Percentiles rank a stretch among this genome's conserved stretches.
Evolutionary conservation across 64 coral and sea anemone species (phyloP).

Genomic region (Montipora sp.): DNA sequence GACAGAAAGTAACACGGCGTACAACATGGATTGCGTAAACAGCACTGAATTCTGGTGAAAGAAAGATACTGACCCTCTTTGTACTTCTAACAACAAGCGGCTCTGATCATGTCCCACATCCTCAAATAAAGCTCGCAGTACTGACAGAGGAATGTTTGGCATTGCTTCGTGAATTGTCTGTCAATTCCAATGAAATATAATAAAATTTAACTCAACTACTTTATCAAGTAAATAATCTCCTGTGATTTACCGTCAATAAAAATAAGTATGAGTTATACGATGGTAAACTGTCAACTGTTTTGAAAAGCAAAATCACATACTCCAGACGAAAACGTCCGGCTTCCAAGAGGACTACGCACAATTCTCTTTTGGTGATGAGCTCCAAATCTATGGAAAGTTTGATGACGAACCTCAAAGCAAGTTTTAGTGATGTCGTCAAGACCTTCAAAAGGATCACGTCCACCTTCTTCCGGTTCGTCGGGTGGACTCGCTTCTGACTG

Average conservation of each 20-base stretch:
- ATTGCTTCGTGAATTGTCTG: conserved; percentile 97
- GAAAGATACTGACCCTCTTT: conserved; percentile 73
- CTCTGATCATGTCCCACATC: conserved; percentile 75
- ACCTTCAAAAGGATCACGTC: conserved; percentile 76
- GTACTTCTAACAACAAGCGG: conserved; percentile 79
- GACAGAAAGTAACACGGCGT: neutral
- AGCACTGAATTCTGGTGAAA: neutral
- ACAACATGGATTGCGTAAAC: neutral
- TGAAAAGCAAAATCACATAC: no score
- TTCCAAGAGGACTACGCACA: no score
- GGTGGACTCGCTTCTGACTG: neutral
- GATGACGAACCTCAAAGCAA: conserved; percentile 82
- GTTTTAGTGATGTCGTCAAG: conserved; percentile 84
- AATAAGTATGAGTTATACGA: no score
- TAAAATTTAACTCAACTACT: neutral
- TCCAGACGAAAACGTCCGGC: no score
- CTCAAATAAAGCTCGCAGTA: conserved; percentile 87
- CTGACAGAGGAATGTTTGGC: conserved; percentile 67
- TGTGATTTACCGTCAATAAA: no score
- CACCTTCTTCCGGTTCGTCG: conserved; percentile 36
- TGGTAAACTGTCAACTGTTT: no score
- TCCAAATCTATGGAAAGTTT: neutral
- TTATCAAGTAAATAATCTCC: no score
- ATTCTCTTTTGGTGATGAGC: no score
- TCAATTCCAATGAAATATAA: neutral